A percentile compares a stretch with the other conserved stretches of the same genome.
Evolutionary conservation across 2,797 vertebrate genomes (phyloP).

Genomic region (Oophaga sylvatica): DNA sequence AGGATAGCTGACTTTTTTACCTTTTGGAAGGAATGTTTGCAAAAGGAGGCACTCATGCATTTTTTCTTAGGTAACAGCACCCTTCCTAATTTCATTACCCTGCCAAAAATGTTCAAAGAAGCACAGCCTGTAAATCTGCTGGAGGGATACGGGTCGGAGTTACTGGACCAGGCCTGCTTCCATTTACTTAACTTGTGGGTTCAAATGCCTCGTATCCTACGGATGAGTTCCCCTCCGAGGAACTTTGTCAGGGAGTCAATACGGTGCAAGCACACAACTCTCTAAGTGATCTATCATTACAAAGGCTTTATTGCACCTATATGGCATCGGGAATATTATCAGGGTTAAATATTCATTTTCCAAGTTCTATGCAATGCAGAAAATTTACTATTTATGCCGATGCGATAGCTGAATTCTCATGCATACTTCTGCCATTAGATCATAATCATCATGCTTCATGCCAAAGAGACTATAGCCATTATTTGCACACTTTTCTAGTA

Average conservation of each 20-base stretch:
- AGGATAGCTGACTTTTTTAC: conserved; percentile 80
- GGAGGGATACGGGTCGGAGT: conserved; percentile 70
- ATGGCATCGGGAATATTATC: not conserved
- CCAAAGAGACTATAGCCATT: conserved; percentile 18
- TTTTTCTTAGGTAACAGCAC: conserved; percentile 76
- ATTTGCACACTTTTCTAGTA: conserved; percentile 31
- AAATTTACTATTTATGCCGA: not conserved
- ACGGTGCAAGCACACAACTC: conserved; percentile 49
- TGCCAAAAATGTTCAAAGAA: conserved; percentile 81
- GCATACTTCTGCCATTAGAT: not conserved
- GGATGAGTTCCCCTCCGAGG: conserved; percentile 73
- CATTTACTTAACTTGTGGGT: conserved; percentile 80
- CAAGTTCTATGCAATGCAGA: conserved; percentile 6
- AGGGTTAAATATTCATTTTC: not conserved
- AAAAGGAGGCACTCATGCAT: conserved; percentile 75
- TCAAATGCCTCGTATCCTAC: conserved; percentile 79
- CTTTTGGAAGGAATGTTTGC: conserved; percentile 76
- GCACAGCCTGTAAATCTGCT: conserved; percentile 77
- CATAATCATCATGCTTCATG: not conserved
- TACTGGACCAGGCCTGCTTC: conserved; percentile 74
- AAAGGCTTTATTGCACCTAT: not conserved
- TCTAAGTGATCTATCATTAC: not conserved
- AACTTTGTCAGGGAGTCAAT: conserved; percentile 62
- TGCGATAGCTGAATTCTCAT: not conserved
- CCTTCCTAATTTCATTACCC: conserved; percentile 72